These are phyloP conservation scores for Podiceps cristatus DNA, from an alignment of 2,113 vertebrate species.

Conservation along the genomic window DNA sequence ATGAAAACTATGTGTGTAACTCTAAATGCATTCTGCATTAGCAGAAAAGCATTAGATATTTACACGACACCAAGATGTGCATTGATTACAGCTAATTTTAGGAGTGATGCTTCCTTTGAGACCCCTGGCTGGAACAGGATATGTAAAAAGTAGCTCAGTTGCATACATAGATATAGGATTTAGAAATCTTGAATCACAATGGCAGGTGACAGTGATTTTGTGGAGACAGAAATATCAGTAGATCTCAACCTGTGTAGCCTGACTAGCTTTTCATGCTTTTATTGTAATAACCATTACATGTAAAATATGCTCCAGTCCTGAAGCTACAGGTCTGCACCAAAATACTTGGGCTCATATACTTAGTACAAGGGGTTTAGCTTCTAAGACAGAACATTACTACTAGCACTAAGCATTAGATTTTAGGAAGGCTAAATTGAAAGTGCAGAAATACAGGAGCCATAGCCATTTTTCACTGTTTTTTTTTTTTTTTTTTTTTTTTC, in stretches of 20 bases:
- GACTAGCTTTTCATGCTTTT: not conserved
- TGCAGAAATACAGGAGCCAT: not conserved
- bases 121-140: not conserved
- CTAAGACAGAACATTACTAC: not conserved
- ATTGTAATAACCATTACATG: not conserved
- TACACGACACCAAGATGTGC: not conserved
- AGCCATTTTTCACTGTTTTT: not conserved
- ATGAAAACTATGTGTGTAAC: not conserved
- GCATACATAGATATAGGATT: not conserved
- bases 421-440: not conserved
- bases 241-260: not conserved
- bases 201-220: not conserved
- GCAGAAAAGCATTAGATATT: not conserved
- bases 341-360: not conserved
- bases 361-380: not conserved
- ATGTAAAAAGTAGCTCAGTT: not conserved
- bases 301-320: not conserved
- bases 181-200: not conserved
- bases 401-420: not conserved
- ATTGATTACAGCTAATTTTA: not conserved
- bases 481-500: not conserved
- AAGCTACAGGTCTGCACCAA: not conserved
- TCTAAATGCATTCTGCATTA: not conserved
- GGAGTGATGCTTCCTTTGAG: not conserved
- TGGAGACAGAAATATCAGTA: not conserved